Evolutionary conservation across 2,888 invertebrate genomes (phyloP), one percentile per base, ranked within the genome.

Genomic region (Luperina testacea): DNA sequence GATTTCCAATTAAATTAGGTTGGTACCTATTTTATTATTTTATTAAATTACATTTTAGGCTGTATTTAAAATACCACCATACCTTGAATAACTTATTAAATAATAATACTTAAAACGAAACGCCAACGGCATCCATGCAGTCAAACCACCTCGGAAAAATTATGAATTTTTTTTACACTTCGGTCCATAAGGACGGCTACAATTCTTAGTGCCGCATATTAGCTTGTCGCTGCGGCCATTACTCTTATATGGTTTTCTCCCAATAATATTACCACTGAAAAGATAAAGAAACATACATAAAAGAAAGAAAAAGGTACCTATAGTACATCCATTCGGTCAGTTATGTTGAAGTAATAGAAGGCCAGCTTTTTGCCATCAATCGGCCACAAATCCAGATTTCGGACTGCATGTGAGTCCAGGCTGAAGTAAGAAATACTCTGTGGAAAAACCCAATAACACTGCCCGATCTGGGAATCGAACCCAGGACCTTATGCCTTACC

Each of bases 201-300:
- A 95, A 78, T 93, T 71, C 0, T 90, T 80, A 0, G 77, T 80
- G 0, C 86, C 90, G 78, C 95, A 95, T 1, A 82, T 70, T n/a
- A 95, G 83, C 7, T 84, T 69, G 8, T 88, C 78, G 57, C 89
- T 90, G 4, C 89, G 80, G 0, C 68, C 63, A 5, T 88, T 89
- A 0, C 61, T 71, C 45, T 88, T 88, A 81, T 95, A 95, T 0
- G 95, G 95, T n/a, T 80, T 81, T 72, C 90, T 72, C 2, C 91
- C 91, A 3, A 94, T 59, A 70, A 85, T 89, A 84, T 95, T 95
- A 11, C 95, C 95, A 20, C 95, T 95, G 92, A 75, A 92, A 93
- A 84, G 32, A 67, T 24, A 68, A 59, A 42, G 8, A 64, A 85
- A 77, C 57, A 57, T 57, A 42, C 1, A 20, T 57, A 17, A 20